Evolutionary conservation across 2,888 invertebrate genomes (phyloP).

Genomic region (Sclerodermus sp.): DNA sequence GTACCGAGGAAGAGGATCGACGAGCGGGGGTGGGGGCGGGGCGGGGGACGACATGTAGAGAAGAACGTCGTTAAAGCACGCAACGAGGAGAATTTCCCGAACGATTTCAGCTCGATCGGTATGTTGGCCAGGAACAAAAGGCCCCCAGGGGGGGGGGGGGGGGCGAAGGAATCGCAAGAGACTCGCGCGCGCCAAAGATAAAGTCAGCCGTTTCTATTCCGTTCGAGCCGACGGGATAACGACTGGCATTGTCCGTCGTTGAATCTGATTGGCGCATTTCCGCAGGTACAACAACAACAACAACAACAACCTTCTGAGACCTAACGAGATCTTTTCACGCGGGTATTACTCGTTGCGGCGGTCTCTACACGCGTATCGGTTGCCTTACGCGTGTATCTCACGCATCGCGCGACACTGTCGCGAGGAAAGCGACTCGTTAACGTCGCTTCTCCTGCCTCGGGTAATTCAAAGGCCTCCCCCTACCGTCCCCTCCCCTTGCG

Average conservation of each 20-base stretch:
- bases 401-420: constrained; percentile 25
- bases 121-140: too few species aligned
- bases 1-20: too few species aligned
- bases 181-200: constrained; percentile 10
- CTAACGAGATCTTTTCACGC: constrained; percentile 27
- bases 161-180: too few species aligned
- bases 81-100: too few species aligned
- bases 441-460: constrained; percentile 36
- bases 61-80: too few species aligned
- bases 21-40: too few species aligned
- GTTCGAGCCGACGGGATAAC: constrained; percentile 22
- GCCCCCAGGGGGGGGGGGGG: too few species aligned
- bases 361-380: constrained; percentile 5
- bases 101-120: too few species aligned
- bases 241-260: constrained; percentile 23
- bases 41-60: too few species aligned
- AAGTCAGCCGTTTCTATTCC: constrained; percentile 28
- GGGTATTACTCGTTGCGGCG: constrained; percentile 4
- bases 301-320: constrained; percentile 15
- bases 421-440: constrained; percentile 36
- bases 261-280: constrained; percentile 23
- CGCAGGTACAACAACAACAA: constrained; percentile 25
- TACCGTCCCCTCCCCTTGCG: too few species aligned
- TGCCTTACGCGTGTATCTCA: constrained; percentile 30
- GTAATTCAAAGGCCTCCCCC: constrained; percentile 30